Evolutionary conservation across 2,797 vertebrate genomes (phyloP), one percentile per base, ranked within the genome.

Genomic region (Cirrhinus mrigala): DNA sequence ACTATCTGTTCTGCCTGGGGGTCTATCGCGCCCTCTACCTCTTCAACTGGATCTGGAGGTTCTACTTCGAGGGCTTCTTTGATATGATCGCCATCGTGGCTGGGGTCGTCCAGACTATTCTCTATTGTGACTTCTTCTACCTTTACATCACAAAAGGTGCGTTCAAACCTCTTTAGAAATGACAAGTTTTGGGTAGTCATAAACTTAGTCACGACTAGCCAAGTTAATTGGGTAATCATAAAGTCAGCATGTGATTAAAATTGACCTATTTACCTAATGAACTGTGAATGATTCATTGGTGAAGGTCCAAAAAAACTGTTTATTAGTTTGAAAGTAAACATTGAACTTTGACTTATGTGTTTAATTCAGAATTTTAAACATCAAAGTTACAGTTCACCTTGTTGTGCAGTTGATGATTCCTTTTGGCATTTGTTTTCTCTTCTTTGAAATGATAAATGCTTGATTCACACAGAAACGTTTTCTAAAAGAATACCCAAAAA

Each of bases 101-200:
- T 4, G 98, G 98, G 0, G 96, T 99, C 82, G 98, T 99, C 86
- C 98, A 99, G 95, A 99, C 98, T 50, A 94, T 99, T 87, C 96
- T 99, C 64, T 99, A 99, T 94, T 99, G 98, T 90, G 98, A 99
- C 96, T 99, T 99, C 96, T 99, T 99, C 96, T 99, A 99, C 93
- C 96, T 99, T 95, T 99, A 99, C 90, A 95, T 99, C 92, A 99
- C 98, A 88, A 99, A 99, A 99, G 98, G 98, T 99, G 79, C 88
- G 95, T 48, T 58, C 3, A n/a, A 15, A 50, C 78, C 24, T 79
- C 18, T 22, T 3, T 16, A 11, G 52, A 77, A 52, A 24, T 5
- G 18, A 77, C 12, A 9, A 33, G 33, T 1, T 24, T n/a, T 40
- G 5, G 9, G 4, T 54, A 6, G 9, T 74, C n/a, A 27, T 27